Base-by-base conservation (phyloP, 2,113 vertebrate genomes). In the Aegypius monachus region DNA sequence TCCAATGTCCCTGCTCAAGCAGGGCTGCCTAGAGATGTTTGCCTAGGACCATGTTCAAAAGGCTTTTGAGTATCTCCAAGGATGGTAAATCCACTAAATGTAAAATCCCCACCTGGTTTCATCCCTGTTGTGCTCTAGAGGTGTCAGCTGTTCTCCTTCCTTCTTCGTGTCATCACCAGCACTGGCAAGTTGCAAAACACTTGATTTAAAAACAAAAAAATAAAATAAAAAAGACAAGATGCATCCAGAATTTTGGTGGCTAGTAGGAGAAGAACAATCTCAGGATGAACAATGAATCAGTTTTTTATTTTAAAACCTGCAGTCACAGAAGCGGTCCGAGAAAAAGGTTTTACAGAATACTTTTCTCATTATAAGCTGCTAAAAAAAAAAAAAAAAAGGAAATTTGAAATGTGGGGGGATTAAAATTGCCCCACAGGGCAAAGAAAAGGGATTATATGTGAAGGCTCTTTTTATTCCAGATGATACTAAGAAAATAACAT, bases 21-120 rank as follows among this genome's bases (percentile, higher is more conserved):
- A 74, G 15, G 7, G 2, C 7, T 4, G 16, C 17, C 17, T 10
- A 22, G 5, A 81, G 8, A 2, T 0, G 0, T 21, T 6, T 68
- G 11, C 1, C 36, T 50, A 38, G 17, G 7, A n/a, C 26, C 13
- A 17, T 4, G 12, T 52, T 17, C 36, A 47, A 47, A 43, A 9
- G 5, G 31, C 11, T 82, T 92, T 65, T 66, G 5, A 66, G 15
- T 61, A 56, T 66, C 29, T 79, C 16, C 45, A 82, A 48, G 34
- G 5, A 53, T 45, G 15, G 3, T 47, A 82, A 88, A 82, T 40
- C 5, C 23, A 80, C 18, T 67, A 47, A 72, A 71, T 31, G 8
- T 13, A 34, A 50, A 42, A 85, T 50, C 23, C 6, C 14, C 38
- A 13, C 6, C 13, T 84, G 9, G 1, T 12, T 83, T 84, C 56